These are phyloP conservation scores for Ochropleura plecta DNA, from an alignment of 2,888 invertebrate species.

Conservation along the genomic window DNA sequence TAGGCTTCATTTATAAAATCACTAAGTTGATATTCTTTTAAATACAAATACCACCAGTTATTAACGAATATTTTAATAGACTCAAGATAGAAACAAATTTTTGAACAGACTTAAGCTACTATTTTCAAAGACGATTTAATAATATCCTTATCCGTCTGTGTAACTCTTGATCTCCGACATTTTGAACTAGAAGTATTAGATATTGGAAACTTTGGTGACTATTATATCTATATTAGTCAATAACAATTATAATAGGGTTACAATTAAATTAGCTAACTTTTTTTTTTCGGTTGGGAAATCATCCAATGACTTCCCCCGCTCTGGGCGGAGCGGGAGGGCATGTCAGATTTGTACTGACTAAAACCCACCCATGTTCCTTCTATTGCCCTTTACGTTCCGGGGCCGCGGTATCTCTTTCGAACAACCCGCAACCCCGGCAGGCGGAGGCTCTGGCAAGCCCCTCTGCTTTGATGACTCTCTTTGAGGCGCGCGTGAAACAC, in stretches of 20 bases:
- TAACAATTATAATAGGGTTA: neutral
- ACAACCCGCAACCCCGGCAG: too few relatives aligned
- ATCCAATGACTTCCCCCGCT: too few relatives aligned
- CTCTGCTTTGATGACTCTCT: too few relatives aligned
- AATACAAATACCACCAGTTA: neutral
- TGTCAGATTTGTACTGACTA: too few relatives aligned
- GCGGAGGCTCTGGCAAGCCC: too few relatives aligned
- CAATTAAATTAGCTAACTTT: too few relatives aligned
- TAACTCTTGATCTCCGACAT: slow-evolving; percentile 12
- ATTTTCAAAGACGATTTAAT: neutral
- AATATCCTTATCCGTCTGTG: neutral
- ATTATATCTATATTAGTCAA: neutral
- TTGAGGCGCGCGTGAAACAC: too few relatives aligned
- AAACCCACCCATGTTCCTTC: too few relatives aligned
- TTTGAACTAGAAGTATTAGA: neutral
- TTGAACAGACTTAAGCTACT: neutral
- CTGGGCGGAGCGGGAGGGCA: too few relatives aligned
- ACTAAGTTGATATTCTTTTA: neutral
- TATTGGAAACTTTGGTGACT: neutral
- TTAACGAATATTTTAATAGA: neutral
- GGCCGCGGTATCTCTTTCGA: too few relatives aligned
- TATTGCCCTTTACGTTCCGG: too few relatives aligned
- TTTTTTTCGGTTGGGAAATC: too few relatives aligned
- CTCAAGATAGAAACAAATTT: neutral
- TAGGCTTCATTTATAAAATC: neutral